A percentile compares a stretch with the other conserved stretches of the same genome.
Evolutionary conservation across 2,113 vertebrate species (phyloP).

Genomic region (Calyptommatus sinebrachiatus): DNA sequence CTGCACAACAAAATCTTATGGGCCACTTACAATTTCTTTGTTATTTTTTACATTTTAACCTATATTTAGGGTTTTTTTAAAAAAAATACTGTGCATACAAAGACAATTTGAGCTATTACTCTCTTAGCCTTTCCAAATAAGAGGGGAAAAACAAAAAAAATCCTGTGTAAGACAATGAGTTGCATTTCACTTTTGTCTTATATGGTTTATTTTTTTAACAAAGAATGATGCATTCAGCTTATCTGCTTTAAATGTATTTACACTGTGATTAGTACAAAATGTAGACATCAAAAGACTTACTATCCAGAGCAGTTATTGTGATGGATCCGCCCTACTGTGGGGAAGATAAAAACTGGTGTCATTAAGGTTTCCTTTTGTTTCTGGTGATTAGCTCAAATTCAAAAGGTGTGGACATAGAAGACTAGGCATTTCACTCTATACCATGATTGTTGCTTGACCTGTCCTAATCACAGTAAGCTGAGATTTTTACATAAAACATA

Average conservation of each 20-base stretch:
- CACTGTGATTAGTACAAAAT: neutral
- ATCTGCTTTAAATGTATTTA: neutral
- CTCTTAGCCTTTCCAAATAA: no score
- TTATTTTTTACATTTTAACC: no score
- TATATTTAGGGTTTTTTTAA: no score
- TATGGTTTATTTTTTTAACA: neutral
- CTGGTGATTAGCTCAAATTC: neutral
- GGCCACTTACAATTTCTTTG: no score
- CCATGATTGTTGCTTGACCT: neutral
- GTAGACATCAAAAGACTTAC: neutral
- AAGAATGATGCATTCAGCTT: neutral
- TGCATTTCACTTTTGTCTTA: no score
- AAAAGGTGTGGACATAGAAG: neutral
- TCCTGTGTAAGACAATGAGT: neutral
- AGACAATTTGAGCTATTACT: no score
- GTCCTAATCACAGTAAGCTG: neutral
- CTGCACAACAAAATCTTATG: no score
- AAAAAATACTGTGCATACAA: no score
- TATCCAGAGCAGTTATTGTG: neutral
- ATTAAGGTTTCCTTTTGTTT: neutral
- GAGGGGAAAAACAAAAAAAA: no score
- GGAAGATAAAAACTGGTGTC: neutral
- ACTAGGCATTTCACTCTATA: neutral
- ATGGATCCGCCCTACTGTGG: neutral
- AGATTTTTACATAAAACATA: neutral